Evolutionary conservation across 2,113 vertebrate species (phyloP).

Genomic region (Python bivittatus): DNA sequence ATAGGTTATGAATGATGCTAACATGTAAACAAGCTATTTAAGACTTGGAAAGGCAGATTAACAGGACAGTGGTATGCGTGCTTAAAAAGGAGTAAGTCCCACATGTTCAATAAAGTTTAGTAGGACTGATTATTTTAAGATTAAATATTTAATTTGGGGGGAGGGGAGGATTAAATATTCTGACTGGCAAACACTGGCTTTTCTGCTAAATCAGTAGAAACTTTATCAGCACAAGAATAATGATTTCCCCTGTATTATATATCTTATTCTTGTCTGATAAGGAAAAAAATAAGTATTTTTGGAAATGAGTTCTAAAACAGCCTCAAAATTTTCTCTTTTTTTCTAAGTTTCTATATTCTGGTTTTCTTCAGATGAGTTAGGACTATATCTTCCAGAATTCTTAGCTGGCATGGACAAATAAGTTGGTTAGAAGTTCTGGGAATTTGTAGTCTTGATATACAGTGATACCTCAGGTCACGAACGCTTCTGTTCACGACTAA

Average conservation of each 20-base stretch:
- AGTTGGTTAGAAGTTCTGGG: no score
- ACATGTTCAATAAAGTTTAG: constrained; percentile 14
- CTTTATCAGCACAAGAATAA: neutral
- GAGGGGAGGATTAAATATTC: neutral
- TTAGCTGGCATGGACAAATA: no score
- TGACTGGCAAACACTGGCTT: constrained; percentile 30
- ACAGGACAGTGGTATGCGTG: neutral
- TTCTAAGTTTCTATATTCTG: no score
- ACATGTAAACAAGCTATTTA: constrained; percentile 64
- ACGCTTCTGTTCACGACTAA: no score
- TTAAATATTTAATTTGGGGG: constrained; percentile 6
- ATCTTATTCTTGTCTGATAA: neutral
- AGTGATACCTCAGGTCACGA: no score
- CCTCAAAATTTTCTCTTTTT: no score
- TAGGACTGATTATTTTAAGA: neutral
- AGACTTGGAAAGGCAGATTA: constrained; percentile 21
- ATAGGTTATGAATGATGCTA: constrained; percentile 38
- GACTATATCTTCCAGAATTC: no score
- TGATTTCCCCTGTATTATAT: neutral
- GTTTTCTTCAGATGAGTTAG: no score
- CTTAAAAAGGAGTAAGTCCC: neutral
- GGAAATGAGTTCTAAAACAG: neutral
- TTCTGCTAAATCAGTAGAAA: constrained; percentile 18
- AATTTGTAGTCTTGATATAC: no score
- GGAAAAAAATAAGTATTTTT: no score